Evolutionary conservation across 2,113 vertebrate species (phyloP), one percentile per base, ranked within the genome.

Genomic region (Mionectes macconnelli): DNA sequence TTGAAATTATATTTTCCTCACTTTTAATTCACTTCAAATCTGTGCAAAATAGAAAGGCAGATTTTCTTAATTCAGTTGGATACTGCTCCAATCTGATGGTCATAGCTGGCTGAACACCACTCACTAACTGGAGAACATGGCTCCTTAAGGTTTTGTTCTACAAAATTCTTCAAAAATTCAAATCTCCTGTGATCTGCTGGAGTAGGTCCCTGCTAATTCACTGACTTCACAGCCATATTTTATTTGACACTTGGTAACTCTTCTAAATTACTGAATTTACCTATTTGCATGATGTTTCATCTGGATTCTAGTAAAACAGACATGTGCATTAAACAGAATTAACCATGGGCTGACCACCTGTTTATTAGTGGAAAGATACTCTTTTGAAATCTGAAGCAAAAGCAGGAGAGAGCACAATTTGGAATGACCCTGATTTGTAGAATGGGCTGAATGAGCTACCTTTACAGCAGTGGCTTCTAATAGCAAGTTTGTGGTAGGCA

Each of bases 301-400:
- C 53, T 68, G 47, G 10, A 10, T 69, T 91, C 90, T 56, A 78
- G 55, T 86, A 52, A 47, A 81, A 33, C 9, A 23, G 56, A 30
- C 27, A 22, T 3, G 1, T 84, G 13, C 16, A 55, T 87, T 70
- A 72, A 91, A 92, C 39, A 94, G 42, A 81, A 87, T 82, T 91
- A 85, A 63, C 9, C 40, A 17, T 45, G 45, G 31, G 14, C 44
- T 74, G 37, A 18, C 28, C 44, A 66, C 30, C 59, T 91, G 25
- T 47, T 53, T 92, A 9, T 66, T 49, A 55, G 40, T 67, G 22
- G 22, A 52, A 73, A 92, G 21, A 67, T 6, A 47, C 22, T 24
- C 18, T 37, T 87, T 66, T 57, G n/a, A 93, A 89, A 91, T 89
- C 57, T 53, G 76, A 89, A 87, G 47, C 82, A 84, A 88, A 87